Base-by-base conservation (phyloP, 1,140 invertebrate species). In the Geopemphigus sp. region DNA sequence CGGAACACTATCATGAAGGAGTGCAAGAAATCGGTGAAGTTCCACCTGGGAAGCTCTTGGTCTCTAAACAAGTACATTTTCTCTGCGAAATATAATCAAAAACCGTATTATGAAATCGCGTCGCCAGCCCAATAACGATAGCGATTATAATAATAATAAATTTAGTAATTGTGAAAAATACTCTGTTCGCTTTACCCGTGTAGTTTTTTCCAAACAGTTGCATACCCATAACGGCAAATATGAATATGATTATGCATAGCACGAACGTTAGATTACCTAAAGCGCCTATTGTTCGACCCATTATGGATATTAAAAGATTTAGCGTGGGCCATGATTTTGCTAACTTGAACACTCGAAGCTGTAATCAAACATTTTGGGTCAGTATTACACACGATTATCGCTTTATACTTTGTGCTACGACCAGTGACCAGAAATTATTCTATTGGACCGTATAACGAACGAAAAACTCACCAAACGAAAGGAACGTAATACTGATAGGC, bases 1-100 rank as follows among this genome's bases (percentile, higher is more conserved):
- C 97, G 91, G 87, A 99, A 98, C 82, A 98, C 95, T 84, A 98
- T 98, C 96, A 98, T 98, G 85, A 98, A 98, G 59, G 95, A 96
- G 87, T 98, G 97, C 90, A 98, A 94, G 86, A 98, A 98, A 87
- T 98, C 95, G n/a, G 91, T 95, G 85, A 98, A 98, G 87, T 98
- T 96, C 96, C 96, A 98, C 80, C 96, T 89, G 8, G 95, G 95
- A 80, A 97, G 85, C 82, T 91, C 91, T 72, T 91, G 91, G 83
- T 90, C 91, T 56, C 90, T 90, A 85, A 95, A 95, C 76, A 89
- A 86, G 84, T 93, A 89, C 74, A 93, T 90, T 84, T 95, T 93
- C 88, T 95, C 94, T 94, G 86, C 74, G 11, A 70, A 47, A n/a
- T 32, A 70, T 32, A 32, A 74, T 11, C 1, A 39, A 39, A 3